Percentiles rank a stretch among this genome's conserved stretches.
Conservation (phyloP, 2,888 invertebrate species). For the Aporophyla lueneburgensis region DNA sequence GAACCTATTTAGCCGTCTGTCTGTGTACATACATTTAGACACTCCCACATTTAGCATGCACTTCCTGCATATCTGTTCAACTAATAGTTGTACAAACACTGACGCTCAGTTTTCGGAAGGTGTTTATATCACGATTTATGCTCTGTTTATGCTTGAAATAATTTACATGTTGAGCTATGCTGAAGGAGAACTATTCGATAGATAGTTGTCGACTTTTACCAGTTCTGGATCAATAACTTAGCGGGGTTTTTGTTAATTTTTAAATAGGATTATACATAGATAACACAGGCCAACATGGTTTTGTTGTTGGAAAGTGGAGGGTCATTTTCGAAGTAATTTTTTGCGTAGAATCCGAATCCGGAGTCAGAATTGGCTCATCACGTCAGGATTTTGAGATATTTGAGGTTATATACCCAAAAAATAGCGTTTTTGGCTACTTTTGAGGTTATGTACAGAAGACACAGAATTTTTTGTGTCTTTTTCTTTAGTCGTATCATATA, state of each 20-base stretch:
- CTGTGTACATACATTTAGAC: constrained; percentile 21
- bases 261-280: not conserved
- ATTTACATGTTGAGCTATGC: constrained; percentile 24
- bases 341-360: too few relatives aligned
- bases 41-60: constrained; percentile 51
- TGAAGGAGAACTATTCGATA: not conserved
- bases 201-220: not conserved
- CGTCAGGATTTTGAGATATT: too few relatives aligned
- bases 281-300: too few relatives aligned
- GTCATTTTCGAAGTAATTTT: too few relatives aligned
- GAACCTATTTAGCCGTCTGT: constrained; percentile 7
- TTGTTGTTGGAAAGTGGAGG: too few relatives aligned
- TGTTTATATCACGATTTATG: constrained; percentile 49
- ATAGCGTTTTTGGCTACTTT: too few relatives aligned
- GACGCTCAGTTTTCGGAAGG: constrained; percentile 44
- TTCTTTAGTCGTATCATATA: too few relatives aligned
- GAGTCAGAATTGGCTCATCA: too few relatives aligned
- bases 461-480: too few relatives aligned
- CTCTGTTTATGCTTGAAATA: constrained; percentile 23
- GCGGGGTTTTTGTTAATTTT: not conserved
- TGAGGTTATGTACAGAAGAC: too few relatives aligned
- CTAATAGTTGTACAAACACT: constrained; percentile 36
- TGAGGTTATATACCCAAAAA: too few relatives aligned
- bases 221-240: not conserved
- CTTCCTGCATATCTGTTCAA: constrained; percentile 61